phyloP scores from a whole-genome alignment of 2,888 invertebrate species.

The Calliphora vomitoria region DNA sequence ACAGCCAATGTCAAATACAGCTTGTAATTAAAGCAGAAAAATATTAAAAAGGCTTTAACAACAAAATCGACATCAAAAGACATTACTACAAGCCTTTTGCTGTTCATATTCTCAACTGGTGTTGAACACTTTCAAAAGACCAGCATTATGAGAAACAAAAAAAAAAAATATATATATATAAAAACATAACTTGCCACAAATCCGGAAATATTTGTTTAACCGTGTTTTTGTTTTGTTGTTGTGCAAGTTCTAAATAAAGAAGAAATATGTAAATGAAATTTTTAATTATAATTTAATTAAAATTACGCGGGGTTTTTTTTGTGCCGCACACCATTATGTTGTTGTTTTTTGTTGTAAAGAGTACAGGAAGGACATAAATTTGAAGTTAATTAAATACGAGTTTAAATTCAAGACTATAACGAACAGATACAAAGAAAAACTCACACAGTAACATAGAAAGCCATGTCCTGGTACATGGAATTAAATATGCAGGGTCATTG shows the following conservation, averaged over 20 bases:
- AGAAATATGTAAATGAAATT: constrained; percentile 47
- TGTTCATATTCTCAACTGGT: neutral
- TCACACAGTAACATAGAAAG: neutral
- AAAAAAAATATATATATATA: too few relatives aligned
- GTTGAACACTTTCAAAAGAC: neutral
- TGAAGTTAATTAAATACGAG: constrained; percentile 69
- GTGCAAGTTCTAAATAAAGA: constrained; percentile 2
- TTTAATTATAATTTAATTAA: constrained; percentile 73
- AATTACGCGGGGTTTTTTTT: constrained; percentile 64
- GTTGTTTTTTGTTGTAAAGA: neutral
- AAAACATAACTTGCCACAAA: constrained; percentile 52
- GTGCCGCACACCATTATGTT: constrained; percentile 12
- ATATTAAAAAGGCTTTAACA: constrained; percentile 55
- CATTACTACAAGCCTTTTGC: neutral
- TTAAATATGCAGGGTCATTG: constrained; percentile 17
- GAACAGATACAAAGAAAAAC: neutral
- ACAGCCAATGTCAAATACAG: constrained; percentile 57
- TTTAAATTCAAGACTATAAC: constrained; percentile 37
- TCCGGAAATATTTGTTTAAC: constrained; percentile 43
- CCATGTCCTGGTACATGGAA: neutral
- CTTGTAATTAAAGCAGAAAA: neutral
- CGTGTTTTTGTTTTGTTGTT: constrained; percentile 26
- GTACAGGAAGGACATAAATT: constrained; percentile 24
- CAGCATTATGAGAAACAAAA: constrained; percentile 11
- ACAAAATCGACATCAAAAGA: constrained; percentile 13